Evolutionary conservation across 2,113 vertebrate species (phyloP), one percentile per base, ranked within the genome.

Genomic region (Halichoerus grypus): DNA sequence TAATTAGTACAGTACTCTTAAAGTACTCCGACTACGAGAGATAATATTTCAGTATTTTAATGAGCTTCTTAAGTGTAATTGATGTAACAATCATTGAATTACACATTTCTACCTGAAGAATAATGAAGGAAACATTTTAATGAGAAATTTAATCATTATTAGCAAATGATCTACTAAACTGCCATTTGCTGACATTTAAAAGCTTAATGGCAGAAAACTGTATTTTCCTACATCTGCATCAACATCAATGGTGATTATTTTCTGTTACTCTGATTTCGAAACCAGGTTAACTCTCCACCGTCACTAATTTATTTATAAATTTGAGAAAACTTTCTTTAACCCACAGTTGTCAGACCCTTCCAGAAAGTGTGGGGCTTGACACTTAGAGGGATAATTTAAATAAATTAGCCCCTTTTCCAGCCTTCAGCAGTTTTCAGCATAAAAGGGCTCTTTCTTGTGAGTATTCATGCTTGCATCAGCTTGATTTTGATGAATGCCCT

Each of bases 21-120:
- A 98, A 99, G 98, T 98, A 98, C 98, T 98, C 98, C 98, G 98
- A 98, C 98, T 99, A 98, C 0, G 1, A 98, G 98, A 99, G 99
- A 99, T 99, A 99, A 99, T 99, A 99, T 99, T 99, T 99, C 99
- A 99, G 98, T 98, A 97, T 98, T 99, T 98, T 99, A 99, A 99
- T 99, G 98, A 99, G 98, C 98, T 99, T 99, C 99, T 99, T 98
- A 99, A 99, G 99, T 99, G 98, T 99, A 99, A 99, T 99, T 99
- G 99, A 99, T 99, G 98, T 98, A 99, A 99, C 99, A 99, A 99
- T 99, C 98, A 63, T 98, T 98, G 98, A 99, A 99, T 99, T 99
- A 99, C 98, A 98, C 98, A 98, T 99, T 99, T 99, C 98, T 99
- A 99, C 99, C 99, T 99, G 98, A 99, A 99, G 99, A 99, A 99